Conservation (phyloP, 2,888 invertebrate species). For the Polia nebulosa region DNA sequence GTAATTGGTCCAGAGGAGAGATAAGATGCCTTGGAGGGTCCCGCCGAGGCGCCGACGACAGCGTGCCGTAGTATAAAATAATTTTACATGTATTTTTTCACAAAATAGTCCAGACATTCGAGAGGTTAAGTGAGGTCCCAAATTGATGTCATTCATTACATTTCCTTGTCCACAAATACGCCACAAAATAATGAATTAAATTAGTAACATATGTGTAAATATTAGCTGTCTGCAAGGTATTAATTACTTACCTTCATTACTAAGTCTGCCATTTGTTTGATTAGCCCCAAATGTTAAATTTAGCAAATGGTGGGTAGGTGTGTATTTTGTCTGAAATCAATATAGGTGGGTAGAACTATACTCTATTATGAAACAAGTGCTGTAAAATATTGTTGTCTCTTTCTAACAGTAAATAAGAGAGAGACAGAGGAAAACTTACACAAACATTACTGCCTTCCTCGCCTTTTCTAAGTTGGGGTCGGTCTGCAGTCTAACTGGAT, state of each 20-base stretch:
- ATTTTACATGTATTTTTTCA: no score
- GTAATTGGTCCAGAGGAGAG: no score
- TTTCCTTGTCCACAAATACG: background rate
- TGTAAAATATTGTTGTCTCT: background rate
- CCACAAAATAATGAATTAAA: slow-evolving; percentile 27
- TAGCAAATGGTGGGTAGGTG: slow-evolving; percentile 1
- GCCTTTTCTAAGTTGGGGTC: no score
- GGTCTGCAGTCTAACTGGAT: no score
- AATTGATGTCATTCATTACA: slow-evolving; percentile 3
- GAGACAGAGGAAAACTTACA: background rate
- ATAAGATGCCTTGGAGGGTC: no score
- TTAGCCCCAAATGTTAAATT: slow-evolving; percentile 21
- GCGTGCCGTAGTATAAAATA: no score
- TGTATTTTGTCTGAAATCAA: slow-evolving; percentile 1
- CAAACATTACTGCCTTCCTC: background rate
- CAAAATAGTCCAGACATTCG: no score
- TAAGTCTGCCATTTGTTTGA: slow-evolving; percentile 17
- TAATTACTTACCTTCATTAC: slow-evolving; percentile 17
- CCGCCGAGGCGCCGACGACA: no score
- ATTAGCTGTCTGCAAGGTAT: slow-evolving; percentile 16
- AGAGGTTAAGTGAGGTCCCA: background rate
- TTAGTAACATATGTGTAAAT: slow-evolving; percentile 38
- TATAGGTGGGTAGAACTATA: background rate
- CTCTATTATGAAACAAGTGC: background rate
- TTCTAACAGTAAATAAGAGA: background rate